These are phyloP conservation scores for Merops nubicus DNA, from an alignment of 2,113 vertebrate genomes.

Conservation along the genomic window DNA sequence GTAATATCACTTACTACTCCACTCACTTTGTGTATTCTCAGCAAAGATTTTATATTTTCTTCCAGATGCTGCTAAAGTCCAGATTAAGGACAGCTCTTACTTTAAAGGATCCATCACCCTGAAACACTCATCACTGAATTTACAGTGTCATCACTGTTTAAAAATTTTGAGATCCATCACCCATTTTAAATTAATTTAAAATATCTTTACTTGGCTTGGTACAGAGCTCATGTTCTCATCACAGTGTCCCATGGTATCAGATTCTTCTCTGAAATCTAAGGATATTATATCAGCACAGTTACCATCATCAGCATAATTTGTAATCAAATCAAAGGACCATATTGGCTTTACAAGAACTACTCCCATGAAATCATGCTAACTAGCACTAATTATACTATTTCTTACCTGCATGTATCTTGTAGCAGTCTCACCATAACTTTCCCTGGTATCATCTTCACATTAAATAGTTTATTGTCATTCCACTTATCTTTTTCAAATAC, in stretches of 20 bases:
- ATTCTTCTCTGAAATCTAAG: conserved; percentile 35
- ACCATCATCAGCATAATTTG: conserved; percentile 53
- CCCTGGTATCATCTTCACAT: conserved; percentile 18
- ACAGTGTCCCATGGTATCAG: neutral
- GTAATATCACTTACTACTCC: neutral
- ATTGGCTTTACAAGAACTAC: conserved; percentile 34
- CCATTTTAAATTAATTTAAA: conserved; percentile 2
- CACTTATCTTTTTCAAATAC: neutral
- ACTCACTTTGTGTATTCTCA: neutral
- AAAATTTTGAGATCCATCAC: neutral
- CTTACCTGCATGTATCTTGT: conserved; percentile 40
- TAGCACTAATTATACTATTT: conserved; percentile 52
- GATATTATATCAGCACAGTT: conserved; percentile 35
- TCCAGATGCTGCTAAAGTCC: neutral
- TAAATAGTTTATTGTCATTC: conserved; percentile 1
- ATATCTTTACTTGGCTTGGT: neutral
- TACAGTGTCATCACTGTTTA: neutral
- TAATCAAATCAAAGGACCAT: conserved; percentile 57
- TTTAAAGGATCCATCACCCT: neutral
- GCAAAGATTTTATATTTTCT: conserved; percentile 16
- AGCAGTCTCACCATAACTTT: conserved; percentile 36
- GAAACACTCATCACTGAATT: neutral
- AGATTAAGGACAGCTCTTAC: neutral
- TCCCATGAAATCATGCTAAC: conserved; percentile 58
- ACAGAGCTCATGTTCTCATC: neutral